Base-by-base conservation (phyloP, 2,888 invertebrate genomes). In the Acleris sparsana region DNA sequence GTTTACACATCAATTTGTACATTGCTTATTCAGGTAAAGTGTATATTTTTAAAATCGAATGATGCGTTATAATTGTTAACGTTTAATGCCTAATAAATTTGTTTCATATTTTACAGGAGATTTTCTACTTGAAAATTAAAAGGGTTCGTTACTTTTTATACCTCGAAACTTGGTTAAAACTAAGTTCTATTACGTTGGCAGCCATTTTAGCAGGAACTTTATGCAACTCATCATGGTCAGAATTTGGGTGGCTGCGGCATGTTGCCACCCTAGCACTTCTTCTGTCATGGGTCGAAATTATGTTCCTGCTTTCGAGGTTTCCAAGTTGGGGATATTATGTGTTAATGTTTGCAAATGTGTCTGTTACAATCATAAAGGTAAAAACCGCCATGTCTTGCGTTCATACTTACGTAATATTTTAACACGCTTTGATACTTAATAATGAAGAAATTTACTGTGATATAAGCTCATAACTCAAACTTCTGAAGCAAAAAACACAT, bases 321-420 rank as follows among this genome's bases (percentile, higher is more conserved):
- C 85, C 85, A 13, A 75, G 73, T 20, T 81, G 80, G 73, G 86
- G 85, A 2, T 82, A 81, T 63, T 83, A 83, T 72, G 82, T 86
- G 16, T 80, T 85, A 39, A 87, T 56, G 56, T 56, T 56, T 22
- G 56, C 44, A 11, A 56, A n/a, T 44, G 56, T 56, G 3, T 44
- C 56, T 1, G 56, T 46, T 1, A 56, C 58, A 46, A 48, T 48
- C 11, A 48, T 48, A 1, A 58, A 58, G 48, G 58, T 48, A 39
- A 39, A 39, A 13, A 13, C 9, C 13, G 1, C 39, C 0, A 13
- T 13, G 39, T 39, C 4, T 39, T 39, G 39, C 39, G 39, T 39
- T 39, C 11, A 39, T 39, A 39, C 3, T 13, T 4, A 13, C 13
- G 1, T 39, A 39, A 13, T 39, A 1, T 39, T 4, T 39, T 39